Percentiles rank a stretch among this genome's conserved stretches.
These are phyloP conservation scores for Amblyteles armatorius DNA, from an alignment of 2,888 invertebrate genomes.

Conservation along the genomic window DNA sequence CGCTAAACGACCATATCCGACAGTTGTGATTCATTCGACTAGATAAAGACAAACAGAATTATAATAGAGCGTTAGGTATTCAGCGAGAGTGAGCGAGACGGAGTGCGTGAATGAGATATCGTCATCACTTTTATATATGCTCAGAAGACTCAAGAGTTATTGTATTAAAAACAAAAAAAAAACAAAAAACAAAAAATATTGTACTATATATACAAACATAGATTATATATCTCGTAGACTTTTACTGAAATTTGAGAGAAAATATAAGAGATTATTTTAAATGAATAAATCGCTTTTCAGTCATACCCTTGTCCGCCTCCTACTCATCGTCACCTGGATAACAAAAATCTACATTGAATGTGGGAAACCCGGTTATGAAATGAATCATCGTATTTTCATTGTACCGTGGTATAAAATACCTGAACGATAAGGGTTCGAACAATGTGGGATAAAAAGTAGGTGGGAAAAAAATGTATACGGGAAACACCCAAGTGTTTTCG, in stretches of 20 bases:
- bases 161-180: conserved; percentile 72
- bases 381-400: not conserved
- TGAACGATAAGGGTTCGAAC: not conserved
- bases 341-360: not conserved
- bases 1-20: conserved; percentile 70
- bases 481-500: conserved; percentile 20
- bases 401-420: not conserved
- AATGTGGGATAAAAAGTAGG: not conserved
- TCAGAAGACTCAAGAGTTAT: conserved; percentile 73
- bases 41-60: conserved; percentile 61
- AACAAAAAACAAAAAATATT: conserved; percentile 69
- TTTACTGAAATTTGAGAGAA: conserved; percentile 77
- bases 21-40: conserved; percentile 72
- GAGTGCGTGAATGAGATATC: conserved; percentile 61
- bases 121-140: conserved; percentile 72
- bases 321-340: not conserved
- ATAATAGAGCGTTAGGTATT: conserved; percentile 66
- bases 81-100: conserved; percentile 58
- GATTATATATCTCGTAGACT: conserved; percentile 73
- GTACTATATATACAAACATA: conserved; percentile 72
- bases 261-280: conserved; percentile 83
- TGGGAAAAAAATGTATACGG: not conserved
- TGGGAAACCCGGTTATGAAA: not conserved
- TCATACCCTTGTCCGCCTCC: not conserved
- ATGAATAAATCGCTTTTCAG: conserved; percentile 58